These are phyloP conservation scores for Dasypogon diadema DNA, from an alignment of 2,888 invertebrate species.

Conservation along the genomic window DNA sequence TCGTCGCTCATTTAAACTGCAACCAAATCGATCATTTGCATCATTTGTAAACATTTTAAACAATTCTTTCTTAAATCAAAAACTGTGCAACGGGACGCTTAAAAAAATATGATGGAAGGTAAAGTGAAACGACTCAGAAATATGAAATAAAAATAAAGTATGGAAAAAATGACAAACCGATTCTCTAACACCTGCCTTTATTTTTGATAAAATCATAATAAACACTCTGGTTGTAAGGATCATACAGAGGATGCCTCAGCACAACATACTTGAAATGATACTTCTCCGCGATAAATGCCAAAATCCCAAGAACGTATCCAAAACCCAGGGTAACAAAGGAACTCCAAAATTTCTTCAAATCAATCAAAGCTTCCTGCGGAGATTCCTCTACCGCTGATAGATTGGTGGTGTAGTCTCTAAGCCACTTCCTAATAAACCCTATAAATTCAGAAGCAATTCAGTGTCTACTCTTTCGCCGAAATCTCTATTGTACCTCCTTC, in stretches of 20 bases:
- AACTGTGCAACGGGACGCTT: no score
- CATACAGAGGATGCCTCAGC: conserved; percentile 77
- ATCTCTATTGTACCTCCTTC: conserved; percentile 79
- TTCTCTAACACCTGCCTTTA: no score
- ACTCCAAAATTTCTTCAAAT: conserved; percentile 82
- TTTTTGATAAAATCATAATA: conserved; percentile 57
- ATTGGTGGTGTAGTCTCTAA: conserved; percentile 78
- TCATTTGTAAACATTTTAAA: no score
- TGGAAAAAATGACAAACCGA: no score
- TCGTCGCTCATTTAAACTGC: no score
- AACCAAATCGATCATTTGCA: no score
- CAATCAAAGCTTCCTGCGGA: conserved; percentile 81
- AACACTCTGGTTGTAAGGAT: conserved; percentile 71
- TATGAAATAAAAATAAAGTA: no score
- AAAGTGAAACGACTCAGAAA: no score
- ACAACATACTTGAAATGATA: conserved; percentile 77
- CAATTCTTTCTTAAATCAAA: no score
- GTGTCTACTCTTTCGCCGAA: no score
- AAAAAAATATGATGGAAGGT: no score
- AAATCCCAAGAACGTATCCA: conserved; percentile 75
- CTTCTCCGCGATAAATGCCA: conserved; percentile 74
- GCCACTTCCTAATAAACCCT: conserved; percentile 83
- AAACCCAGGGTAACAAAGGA: conserved; percentile 79
- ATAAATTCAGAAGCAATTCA: conserved; percentile 58
- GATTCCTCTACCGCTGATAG: conserved; percentile 72